These are phyloP conservation scores for Oceanodroma tethys DNA, from an alignment of 2,113 vertebrate genomes.

Conservation along the genomic window DNA sequence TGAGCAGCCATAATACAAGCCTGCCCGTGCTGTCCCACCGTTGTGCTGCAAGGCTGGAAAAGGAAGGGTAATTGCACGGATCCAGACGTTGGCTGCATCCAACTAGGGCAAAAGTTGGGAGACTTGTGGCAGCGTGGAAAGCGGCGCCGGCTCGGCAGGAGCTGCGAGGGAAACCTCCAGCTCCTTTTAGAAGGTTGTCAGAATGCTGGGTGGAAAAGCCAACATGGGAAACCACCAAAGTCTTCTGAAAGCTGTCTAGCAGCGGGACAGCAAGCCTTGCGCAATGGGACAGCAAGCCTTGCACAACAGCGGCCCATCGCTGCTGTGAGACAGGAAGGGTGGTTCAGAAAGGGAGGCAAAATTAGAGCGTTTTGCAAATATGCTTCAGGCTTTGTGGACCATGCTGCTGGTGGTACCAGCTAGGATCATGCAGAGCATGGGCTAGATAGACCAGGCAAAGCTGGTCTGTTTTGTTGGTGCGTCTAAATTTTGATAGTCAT, in stretches of 20 bases:
- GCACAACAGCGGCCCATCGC: accelerated
- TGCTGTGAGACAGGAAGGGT: not conserved
- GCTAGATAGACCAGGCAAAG: not conserved
- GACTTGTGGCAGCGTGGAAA: not conserved
- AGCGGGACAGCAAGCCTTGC: not conserved
- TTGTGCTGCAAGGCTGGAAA: not conserved
- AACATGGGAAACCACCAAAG: accelerated
- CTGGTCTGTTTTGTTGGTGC: not conserved
- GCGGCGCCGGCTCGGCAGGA: accelerated
- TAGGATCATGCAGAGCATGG: not conserved
- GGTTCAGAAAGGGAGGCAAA: not conserved
- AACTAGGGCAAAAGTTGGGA: not conserved
- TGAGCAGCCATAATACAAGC: not conserved
- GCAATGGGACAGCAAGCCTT: not conserved
- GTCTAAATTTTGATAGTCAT: not conserved
- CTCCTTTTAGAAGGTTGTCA: not conserved
- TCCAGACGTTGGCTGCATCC: not conserved
- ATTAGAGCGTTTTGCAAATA: not conserved
- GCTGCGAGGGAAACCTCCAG: not conserved
- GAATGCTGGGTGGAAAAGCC: not conserved
- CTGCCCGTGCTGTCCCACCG: accelerated
- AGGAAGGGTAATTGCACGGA: not conserved
- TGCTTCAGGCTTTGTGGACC: not conserved
- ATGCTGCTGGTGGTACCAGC: not conserved
- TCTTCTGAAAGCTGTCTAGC: not conserved